These are phyloP conservation scores for Electrona antarctica DNA, from an alignment of 2,113 vertebrate species.

Conservation along the genomic window DNA sequence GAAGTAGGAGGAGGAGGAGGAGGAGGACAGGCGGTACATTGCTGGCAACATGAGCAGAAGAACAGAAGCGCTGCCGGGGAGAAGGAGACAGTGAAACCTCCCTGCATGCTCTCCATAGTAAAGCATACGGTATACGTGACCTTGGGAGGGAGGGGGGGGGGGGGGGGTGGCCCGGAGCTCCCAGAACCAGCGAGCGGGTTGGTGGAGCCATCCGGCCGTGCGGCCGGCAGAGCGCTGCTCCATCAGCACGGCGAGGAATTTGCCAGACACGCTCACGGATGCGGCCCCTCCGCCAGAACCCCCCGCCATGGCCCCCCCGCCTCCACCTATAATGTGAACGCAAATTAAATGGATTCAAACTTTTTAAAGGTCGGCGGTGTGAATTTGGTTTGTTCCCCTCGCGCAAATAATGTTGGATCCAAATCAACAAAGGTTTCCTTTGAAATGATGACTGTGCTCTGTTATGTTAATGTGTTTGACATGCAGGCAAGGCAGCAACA, in stretches of 20 bases:
- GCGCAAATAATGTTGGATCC: conserved; percentile 42
- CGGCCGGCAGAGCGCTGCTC: not conserved
- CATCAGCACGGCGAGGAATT: conserved; percentile 57
- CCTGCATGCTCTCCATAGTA: conserved; percentile 51
- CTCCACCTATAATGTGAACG: conserved; percentile 54
- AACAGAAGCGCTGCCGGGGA: conserved; percentile 77
- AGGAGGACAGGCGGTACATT: conserved; percentile 35
- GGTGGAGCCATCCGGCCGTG: conserved; percentile 50
- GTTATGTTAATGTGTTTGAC: conserved; percentile 58
- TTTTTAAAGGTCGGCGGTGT: conserved; percentile 69
- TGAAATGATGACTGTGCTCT: conserved; percentile 27
- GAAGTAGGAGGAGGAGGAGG: not conserved
- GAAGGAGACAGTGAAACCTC: conserved; percentile 72
- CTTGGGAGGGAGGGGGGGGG: conserved; percentile 46
- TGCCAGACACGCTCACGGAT: conserved; percentile 57
- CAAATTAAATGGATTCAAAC: conserved; percentile 74
- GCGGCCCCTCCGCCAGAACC: too few relatives aligned
- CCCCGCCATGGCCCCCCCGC: too few relatives aligned
- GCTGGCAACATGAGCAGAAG: conserved; percentile 64
- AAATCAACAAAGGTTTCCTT: conserved; percentile 65
- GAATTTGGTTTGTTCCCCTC: conserved; percentile 66
- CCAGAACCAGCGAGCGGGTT: conserved; percentile 62
- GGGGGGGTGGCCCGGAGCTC: conserved; percentile 2
- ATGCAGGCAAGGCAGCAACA: conserved; percentile 64
- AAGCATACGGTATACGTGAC: conserved; percentile 58